Percentiles rank a stretch among this genome's conserved stretches.
Conservation (phyloP, 2,797 vertebrate genomes). For the Podargus strigoides region DNA sequence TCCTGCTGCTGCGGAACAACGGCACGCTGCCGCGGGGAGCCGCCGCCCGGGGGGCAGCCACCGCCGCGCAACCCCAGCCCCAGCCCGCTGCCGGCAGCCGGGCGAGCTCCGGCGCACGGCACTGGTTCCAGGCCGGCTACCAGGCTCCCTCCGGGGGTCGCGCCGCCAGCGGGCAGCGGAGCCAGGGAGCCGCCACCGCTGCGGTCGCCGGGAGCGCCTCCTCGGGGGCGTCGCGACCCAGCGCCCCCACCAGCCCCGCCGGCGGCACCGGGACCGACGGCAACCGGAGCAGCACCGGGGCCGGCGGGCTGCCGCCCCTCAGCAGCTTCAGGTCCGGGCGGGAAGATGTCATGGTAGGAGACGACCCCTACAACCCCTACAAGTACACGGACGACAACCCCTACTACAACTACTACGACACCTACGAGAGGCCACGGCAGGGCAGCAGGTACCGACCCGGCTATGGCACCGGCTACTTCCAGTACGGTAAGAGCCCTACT, state of each 20-base stretch:
- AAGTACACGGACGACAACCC: constrained; percentile 86
- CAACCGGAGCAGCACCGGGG: constrained; percentile 12
- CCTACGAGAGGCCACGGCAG: constrained; percentile 84
- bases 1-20: constrained; percentile 17
- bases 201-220: neutral
- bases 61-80: constrained; percentile 14
- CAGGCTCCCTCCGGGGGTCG: neutral
- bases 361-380: constrained; percentile 88
- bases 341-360: constrained; percentile 82
- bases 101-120: constrained; percentile 56
- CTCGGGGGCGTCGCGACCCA: neutral
- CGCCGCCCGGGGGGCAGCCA: neutral
- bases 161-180: neutral
- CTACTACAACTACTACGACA: constrained; percentile 90
- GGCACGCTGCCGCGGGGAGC: constrained; percentile 26
- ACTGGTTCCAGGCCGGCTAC: constrained; percentile 73
- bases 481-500: constrained; percentile 84
- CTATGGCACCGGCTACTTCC: constrained; percentile 91
- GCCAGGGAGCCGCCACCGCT: neutral
- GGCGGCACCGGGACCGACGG: neutral
- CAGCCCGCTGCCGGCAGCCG: neutral
- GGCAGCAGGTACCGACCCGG: constrained; percentile 82
- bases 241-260: constrained; percentile 12
- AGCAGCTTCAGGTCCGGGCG: constrained; percentile 61
- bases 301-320: neutral